Evolutionary conservation across 2,888 invertebrate species (phyloP).

Genomic region (Mesorhabditis sp.): DNA sequence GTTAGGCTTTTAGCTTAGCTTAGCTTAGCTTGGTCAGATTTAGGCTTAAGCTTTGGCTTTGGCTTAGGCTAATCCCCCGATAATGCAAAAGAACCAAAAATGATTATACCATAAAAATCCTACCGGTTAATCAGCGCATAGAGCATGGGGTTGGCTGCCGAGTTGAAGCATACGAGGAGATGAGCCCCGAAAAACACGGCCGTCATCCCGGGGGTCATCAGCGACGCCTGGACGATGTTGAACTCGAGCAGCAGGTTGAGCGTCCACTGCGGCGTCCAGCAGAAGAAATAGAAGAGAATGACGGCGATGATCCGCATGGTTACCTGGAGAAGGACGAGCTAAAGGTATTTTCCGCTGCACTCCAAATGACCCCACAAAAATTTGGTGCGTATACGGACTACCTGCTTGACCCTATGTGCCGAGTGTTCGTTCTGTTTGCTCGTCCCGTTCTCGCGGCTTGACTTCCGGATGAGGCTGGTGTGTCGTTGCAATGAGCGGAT

Average conservation of each 20-base stretch:
- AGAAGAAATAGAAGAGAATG: constrained; percentile 54
- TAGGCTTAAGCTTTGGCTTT: too few relatives aligned
- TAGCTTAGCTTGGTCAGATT: too few relatives aligned
- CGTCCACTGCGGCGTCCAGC: constrained; percentile 56
- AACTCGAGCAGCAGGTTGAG: constrained; percentile 52
- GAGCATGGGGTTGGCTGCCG: constrained; percentile 56
- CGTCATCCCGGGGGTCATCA: constrained; percentile 47
- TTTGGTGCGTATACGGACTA: neutral
- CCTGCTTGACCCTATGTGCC: constrained; percentile 2
- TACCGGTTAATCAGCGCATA: constrained; percentile 55
- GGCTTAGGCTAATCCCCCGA: too few relatives aligned
- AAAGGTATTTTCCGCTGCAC: neutral
- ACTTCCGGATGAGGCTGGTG: neutral
- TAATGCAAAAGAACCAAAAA: too few relatives aligned
- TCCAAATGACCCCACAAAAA: neutral
- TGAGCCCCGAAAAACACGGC: constrained; percentile 54
- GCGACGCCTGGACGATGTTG: constrained; percentile 42
- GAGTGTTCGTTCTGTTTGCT: constrained; percentile 4
- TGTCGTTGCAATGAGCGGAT: neutral
- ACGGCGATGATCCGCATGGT: constrained; percentile 55
- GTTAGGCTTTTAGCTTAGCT: too few relatives aligned
- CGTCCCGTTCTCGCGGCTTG: constrained; percentile 6
- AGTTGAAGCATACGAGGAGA: constrained; percentile 54
- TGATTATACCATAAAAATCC: neutral
- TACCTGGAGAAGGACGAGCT: constrained; percentile 22